Evolutionary conservation across 2,113 vertebrate genomes (phyloP).

Genomic region (Melospiza melodia): DNA sequence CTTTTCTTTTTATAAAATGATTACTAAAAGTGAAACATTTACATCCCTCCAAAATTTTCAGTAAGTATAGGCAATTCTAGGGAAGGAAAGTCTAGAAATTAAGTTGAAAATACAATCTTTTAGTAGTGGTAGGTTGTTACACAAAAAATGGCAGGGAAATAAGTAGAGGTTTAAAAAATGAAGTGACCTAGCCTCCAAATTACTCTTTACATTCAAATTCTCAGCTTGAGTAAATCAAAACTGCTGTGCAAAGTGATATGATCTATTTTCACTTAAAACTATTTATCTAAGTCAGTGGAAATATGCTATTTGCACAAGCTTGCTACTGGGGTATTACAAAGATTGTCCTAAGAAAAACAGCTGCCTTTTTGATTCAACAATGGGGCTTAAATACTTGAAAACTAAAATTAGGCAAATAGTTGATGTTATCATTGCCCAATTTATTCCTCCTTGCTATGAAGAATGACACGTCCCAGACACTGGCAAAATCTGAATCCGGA

Average conservation of each 20-base stretch:
- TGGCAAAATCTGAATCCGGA: not conserved
- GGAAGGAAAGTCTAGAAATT: not conserved
- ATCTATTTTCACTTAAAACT: constrained; percentile 23
- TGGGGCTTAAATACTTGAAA: not conserved
- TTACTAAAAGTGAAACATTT: not conserved
- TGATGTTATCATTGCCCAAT: not conserved
- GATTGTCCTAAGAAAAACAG: not conserved
- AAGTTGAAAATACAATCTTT: not conserved
- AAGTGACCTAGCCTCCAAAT: not conserved
- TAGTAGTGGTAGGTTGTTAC: not conserved
- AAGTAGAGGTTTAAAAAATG: not conserved
- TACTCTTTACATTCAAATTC: constrained; percentile 15
- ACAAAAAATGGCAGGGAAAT: not conserved
- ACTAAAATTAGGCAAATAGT: not conserved
- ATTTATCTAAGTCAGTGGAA: not conserved
- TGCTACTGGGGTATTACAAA: not conserved
- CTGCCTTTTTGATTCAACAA: not conserved
- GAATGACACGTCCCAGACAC: not conserved
- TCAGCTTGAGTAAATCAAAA: constrained; percentile 15
- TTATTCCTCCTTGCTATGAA: not conserved
- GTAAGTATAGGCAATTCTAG: not conserved
- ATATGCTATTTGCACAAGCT: not conserved
- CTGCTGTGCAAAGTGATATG: not conserved
- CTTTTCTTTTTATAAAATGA: not conserved
- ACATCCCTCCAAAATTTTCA: not conserved